Evolutionary conservation across 2,797 vertebrate species (phyloP).

Genomic region (Sebastes hubbsi): DNA sequence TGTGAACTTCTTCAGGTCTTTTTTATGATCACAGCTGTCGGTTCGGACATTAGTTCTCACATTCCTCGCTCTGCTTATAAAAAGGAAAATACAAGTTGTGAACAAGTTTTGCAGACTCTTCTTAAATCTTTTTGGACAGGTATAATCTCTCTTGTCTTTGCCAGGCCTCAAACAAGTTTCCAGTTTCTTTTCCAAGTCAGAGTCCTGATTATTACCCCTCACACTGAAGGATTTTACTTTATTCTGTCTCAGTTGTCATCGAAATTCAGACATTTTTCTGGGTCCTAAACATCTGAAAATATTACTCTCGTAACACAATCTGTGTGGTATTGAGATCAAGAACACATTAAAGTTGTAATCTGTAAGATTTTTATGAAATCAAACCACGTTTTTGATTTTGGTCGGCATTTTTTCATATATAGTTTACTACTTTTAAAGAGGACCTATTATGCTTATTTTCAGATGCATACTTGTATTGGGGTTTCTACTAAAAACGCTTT

Average conservation of each 20-base stretch:
- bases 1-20: neutral
- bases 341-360: neutral
- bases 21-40: neutral
- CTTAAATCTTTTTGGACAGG: constrained; percentile 3
- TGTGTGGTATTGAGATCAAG: neutral
- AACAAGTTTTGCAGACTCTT: constrained; percentile 23
- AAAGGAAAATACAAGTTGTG: constrained; percentile 9
- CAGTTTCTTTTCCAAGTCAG: constrained; percentile 4
- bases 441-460: too few species aligned
- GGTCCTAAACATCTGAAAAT: neutral
- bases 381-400: neutral
- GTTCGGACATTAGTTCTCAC: neutral
- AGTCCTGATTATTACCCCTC: constrained; percentile 7
- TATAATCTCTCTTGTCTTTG: neutral
- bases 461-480: too few species aligned
- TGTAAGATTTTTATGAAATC: neutral
- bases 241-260: neutral
- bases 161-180: neutral
- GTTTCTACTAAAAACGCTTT: too few species aligned
- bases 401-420: too few species aligned
- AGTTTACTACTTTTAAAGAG: too few species aligned
- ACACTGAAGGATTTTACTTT: neutral
- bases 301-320: neutral
- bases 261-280: neutral
- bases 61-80: constrained; percentile 8